Evolutionary conservation across 2,797 vertebrate species (phyloP).

Genomic region (Galago senegalensis): DNA sequence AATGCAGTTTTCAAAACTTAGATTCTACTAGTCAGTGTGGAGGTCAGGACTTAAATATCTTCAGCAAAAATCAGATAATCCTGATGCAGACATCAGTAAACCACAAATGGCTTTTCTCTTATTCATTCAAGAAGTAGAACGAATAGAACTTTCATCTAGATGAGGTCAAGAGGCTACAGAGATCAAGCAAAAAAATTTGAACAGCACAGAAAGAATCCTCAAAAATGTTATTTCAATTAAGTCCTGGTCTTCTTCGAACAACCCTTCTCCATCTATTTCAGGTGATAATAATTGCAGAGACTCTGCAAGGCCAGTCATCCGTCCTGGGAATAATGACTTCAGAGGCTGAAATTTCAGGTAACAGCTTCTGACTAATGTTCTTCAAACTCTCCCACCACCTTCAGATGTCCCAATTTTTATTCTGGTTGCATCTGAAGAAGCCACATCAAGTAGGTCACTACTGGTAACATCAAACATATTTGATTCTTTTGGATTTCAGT

Average conservation of each 20-base stretch:
- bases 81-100: neutral
- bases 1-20: neutral
- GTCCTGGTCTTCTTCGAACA: neutral
- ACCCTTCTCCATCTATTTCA: neutral
- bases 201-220: neutral
- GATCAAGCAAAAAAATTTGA: neutral
- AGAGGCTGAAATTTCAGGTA: constrained; percentile 65
- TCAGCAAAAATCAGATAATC: neutral
- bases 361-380: constrained; percentile 68
- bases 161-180: neutral
- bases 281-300: neutral
- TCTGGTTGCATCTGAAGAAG: constrained; percentile 69
- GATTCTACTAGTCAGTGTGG: neutral
- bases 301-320: neutral
- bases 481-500: constrained; percentile 72
- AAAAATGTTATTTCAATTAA: neutral
- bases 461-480: constrained; percentile 80
- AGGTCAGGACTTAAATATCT: neutral
- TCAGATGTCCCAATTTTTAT: constrained; percentile 71
- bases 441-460: constrained; percentile 81
- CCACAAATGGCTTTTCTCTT: neutral
- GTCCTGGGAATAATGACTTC: constrained; percentile 6
- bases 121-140: neutral
- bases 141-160: neutral
- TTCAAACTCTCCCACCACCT: constrained; percentile 62